Evolutionary conservation across 2,888 invertebrate genomes (phyloP).

Genomic region (Dryobotodes eremita): DNA sequence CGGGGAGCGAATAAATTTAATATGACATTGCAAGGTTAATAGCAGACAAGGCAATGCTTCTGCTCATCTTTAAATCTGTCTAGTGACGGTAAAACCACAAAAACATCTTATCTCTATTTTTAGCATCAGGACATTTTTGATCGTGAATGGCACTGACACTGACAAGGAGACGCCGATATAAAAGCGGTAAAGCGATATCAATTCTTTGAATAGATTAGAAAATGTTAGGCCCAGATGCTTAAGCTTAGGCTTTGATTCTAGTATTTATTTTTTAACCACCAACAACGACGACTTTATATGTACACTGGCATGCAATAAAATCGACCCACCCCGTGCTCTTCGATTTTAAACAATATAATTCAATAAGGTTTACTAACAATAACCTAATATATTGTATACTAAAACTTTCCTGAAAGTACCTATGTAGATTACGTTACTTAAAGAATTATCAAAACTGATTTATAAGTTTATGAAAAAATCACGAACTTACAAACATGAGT

Average conservation of each 20-base stretch:
- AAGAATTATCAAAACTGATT: too few species aligned
- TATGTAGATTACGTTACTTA: too few species aligned
- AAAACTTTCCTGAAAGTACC: too few species aligned
- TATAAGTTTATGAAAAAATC: too few species aligned
- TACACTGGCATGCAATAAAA: too few species aligned
- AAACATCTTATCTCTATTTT: background rate
- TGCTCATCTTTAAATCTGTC: background rate
- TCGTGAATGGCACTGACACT: slow-evolving; percentile 29
- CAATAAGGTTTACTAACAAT: too few species aligned
- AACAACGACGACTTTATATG: background rate
- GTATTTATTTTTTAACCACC: background rate
- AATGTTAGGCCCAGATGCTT: background rate
- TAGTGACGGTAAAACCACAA: background rate
- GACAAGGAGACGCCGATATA: slow-evolving; percentile 1
- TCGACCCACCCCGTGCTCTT: too few species aligned
- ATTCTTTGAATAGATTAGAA: slow-evolving; percentile 20
- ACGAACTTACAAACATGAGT: too few species aligned
- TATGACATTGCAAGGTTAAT: background rate
- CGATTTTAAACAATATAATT: too few species aligned
- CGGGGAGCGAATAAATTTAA: background rate
- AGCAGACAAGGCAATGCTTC: background rate
- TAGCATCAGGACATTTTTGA: background rate
- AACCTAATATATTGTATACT: too few species aligned
- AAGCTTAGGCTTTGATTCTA: background rate
- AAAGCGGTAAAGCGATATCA: slow-evolving; percentile 13